Percentiles rank a stretch among this genome's conserved stretches.
These are phyloP conservation scores for Hymenopus coronatus DNA, from an alignment of 2,888 invertebrate genomes.

Conservation along the genomic window DNA sequence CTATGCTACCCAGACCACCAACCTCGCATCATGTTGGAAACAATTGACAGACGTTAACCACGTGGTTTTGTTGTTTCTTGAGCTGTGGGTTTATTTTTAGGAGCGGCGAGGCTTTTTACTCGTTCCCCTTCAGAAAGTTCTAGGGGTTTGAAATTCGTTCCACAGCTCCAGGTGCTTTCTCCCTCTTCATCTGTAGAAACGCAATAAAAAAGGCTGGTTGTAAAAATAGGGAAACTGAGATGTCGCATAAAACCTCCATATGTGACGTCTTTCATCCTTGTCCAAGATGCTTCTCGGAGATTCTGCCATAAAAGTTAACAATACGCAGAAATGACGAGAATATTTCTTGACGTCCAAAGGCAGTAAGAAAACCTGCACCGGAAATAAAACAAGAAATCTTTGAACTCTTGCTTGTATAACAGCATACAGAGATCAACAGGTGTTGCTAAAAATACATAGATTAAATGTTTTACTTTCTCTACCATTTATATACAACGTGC, in stretches of 20 bases:
- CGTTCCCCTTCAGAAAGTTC: not conserved
- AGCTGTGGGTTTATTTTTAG: not conserved
- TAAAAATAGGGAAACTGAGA: not conserved
- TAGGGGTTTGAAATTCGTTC: not conserved
- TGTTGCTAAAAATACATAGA: no score
- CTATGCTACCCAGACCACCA: not conserved
- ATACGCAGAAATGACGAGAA: no score
- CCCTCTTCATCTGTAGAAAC: not conserved
- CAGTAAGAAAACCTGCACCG: no score
- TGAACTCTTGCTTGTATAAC: no score
- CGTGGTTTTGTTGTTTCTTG: not conserved
- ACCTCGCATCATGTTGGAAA: not conserved
- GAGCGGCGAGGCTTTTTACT: not conserved
- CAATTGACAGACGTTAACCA: not conserved
- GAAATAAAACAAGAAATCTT: no score
- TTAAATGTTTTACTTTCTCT: no score
- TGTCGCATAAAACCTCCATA: not conserved
- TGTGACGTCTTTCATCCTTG: not conserved
- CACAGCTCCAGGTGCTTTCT: not conserved
- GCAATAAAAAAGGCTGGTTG: not conserved
- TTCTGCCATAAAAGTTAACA: not conserved
- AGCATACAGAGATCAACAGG: no score
- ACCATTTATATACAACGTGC: no score
- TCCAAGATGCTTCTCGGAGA: not conserved
- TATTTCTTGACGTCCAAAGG: no score